Percentiles rank a stretch among this genome's conserved stretches.
phyloP scores from a whole-genome alignment of 2,797 vertebrate species.

The Sebastes hopkinsi region DNA sequence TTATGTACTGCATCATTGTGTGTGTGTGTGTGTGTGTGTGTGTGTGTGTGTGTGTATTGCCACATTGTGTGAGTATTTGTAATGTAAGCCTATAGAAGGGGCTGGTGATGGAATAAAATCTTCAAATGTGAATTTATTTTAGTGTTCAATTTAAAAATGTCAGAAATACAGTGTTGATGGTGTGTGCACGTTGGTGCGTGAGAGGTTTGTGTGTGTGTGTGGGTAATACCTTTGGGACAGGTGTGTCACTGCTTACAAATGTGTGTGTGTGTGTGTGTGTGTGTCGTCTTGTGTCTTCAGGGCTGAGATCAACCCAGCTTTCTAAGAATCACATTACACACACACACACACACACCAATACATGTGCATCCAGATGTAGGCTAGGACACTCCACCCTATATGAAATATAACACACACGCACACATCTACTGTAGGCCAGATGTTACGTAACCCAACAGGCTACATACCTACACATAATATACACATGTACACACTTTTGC shows the following conservation, averaged over 20 bases:
- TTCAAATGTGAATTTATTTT: no score
- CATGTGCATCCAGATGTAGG: no score
- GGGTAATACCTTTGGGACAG: neutral
- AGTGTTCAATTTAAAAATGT: no score
- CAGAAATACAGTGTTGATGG: no score
- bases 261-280: neutral
- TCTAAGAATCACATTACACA: constrained; percentile 6
- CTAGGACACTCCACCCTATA: no score
- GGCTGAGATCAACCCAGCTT: neutral
- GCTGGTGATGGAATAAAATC: neutral
- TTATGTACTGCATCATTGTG: constrained; percentile 35
- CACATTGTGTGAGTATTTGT: no score
- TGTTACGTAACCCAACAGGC: no score
- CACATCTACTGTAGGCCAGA: no score
- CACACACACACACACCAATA: neutral
- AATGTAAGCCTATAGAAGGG: no score
- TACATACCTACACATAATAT: no score
- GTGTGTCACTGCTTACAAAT: constrained; percentile 6
- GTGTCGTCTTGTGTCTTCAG: neutral
- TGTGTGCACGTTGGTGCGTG: neutral
- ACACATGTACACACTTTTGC: no score
- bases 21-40: neutral
- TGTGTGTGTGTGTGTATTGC: neutral
- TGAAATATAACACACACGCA: no score
- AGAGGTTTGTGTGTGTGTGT: neutral